Conservation (phyloP, 2,888 invertebrate species). For the Acanthococcus lagerstroemiae region DNA sequence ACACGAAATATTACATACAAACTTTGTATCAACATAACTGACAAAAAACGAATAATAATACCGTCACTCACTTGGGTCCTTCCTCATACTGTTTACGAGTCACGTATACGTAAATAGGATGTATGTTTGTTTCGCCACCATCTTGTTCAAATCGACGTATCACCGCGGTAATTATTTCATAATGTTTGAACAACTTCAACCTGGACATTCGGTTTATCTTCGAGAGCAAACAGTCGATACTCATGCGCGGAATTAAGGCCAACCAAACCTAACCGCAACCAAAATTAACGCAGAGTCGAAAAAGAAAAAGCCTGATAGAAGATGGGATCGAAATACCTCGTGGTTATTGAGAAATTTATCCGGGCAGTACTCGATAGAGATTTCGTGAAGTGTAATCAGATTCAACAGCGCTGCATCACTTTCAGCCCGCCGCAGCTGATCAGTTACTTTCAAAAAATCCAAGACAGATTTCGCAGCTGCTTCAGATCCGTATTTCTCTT, state of each 20-base stretch:
- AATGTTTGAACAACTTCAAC: slow-evolving; percentile 8
- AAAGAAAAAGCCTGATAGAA: no score
- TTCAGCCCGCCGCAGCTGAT: slow-evolving; percentile 7
- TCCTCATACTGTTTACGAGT: slow-evolving; percentile 18
- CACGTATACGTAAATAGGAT: slow-evolving; percentile 11
- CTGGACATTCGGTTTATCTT: slow-evolving; percentile 18
- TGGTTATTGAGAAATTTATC: background rate
- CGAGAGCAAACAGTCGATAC: slow-evolving; percentile 6
- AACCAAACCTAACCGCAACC: slow-evolving; percentile 16
- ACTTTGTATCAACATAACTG: background rate
- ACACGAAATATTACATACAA: no score
- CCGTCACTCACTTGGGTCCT: slow-evolving; percentile 10
- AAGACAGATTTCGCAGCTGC: slow-evolving; percentile 10
- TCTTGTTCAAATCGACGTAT: slow-evolving; percentile 1
- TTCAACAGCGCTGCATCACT: slow-evolving; percentile 8
- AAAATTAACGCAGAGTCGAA: no score
- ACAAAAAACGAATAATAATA: background rate
- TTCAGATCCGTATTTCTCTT: background rate
- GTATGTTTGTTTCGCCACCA: slow-evolving; percentile 1
- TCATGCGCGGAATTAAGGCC: slow-evolving; percentile 15
- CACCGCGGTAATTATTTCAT: slow-evolving; percentile 5
- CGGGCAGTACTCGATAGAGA: slow-evolving; percentile 19
- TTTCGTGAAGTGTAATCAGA: background rate
- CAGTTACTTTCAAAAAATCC: slow-evolving; percentile 7
- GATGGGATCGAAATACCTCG: slow-evolving; percentile 15